Conservation (phyloP, 1,140 invertebrate species). For the Atta cephalotes region DNA sequence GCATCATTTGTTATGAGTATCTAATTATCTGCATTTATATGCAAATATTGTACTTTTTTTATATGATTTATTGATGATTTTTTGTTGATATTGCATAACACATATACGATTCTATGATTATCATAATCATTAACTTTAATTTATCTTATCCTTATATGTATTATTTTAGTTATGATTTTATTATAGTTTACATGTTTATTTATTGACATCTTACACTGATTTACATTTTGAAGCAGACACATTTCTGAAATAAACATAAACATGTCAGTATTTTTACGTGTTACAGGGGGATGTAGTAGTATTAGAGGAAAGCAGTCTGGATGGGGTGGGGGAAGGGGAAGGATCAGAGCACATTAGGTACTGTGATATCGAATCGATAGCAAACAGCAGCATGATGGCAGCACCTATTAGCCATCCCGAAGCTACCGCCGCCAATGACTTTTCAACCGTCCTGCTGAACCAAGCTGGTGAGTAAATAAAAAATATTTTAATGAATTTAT, state of each 20-base stretch:
- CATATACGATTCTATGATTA: background rate
- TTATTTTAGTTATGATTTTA: background rate
- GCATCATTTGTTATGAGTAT: background rate
- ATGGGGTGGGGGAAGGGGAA: constrained; percentile 85
- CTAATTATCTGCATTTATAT: background rate
- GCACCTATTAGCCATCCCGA: constrained; percentile 86
- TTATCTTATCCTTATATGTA: background rate
- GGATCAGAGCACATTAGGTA: constrained; percentile 86
- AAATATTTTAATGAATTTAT: constrained; percentile 34
- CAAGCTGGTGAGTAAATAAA: constrained; percentile 82
- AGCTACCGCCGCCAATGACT: constrained; percentile 87
- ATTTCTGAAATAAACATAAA: background rate
- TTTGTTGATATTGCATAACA: background rate
- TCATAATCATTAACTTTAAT: background rate
- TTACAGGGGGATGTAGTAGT: constrained; percentile 86
- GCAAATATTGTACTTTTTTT: background rate
- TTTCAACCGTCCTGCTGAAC: constrained; percentile 86
- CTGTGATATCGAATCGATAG: constrained; percentile 86
- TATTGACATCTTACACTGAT: constrained; percentile 9
- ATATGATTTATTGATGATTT: background rate
- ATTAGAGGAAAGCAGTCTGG: constrained; percentile 86
- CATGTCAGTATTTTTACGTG: constrained; percentile 59
- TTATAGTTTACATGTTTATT: background rate
- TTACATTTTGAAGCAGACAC: background rate
- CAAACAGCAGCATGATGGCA: constrained; percentile 86